Conservation (phyloP, 2,797 vertebrate species). For the Rallus crepitans region DNA sequence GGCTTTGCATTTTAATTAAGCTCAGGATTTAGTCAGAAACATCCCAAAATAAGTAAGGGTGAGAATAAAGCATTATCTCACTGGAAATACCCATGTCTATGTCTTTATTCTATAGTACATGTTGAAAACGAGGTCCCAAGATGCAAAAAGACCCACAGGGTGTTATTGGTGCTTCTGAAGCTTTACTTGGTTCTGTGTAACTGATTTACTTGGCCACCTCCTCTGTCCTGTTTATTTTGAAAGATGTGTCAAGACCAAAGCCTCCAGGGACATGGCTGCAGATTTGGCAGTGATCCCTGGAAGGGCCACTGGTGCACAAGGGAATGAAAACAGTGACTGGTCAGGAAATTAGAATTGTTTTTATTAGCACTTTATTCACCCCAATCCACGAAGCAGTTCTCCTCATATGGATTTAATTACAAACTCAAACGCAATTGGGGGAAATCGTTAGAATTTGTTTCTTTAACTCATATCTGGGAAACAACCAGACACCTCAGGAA, state of each 20-base stretch:
- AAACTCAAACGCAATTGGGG: background rate
- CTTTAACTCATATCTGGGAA: background rate
- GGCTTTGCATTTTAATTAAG: conserved; percentile 11
- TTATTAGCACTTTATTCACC: conserved; percentile 33
- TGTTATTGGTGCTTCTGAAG: background rate
- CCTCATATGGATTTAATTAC: conserved; percentile 3
- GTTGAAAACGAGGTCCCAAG: background rate
- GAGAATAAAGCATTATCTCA: background rate
- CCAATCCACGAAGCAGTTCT: background rate
- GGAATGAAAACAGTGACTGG: background rate
- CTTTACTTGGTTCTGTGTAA: background rate
- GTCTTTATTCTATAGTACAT: background rate
- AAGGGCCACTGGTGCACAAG: background rate
- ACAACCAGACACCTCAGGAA: background rate
- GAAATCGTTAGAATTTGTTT: background rate
- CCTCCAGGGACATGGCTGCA: background rate
- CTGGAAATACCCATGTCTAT: background rate
- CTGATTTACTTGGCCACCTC: background rate
- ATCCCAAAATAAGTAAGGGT: background rate
- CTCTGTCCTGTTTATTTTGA: background rate
- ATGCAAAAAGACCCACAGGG: background rate
- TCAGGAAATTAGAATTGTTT: conserved; percentile 36
- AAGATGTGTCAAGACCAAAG: background rate
- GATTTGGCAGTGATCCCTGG: conserved; percentile 12
- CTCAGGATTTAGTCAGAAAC: conserved; percentile 5